phyloP scores from a whole-genome alignment of 2,888 invertebrate species.

The Busseola fusca region DNA sequence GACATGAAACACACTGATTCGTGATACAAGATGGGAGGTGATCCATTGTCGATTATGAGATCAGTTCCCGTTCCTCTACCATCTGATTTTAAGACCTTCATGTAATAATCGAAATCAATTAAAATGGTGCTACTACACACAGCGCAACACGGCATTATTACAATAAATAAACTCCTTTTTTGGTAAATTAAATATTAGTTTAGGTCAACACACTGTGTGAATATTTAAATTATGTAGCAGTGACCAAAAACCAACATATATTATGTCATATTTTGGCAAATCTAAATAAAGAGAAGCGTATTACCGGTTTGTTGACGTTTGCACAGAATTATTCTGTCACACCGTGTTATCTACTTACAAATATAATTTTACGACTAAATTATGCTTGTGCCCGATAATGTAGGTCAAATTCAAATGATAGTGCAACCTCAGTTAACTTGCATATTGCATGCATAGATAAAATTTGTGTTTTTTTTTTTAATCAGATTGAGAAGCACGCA shows the following conservation, averaged over 20 bases:
- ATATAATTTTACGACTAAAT: slow-evolving; percentile 38
- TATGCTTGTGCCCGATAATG: slow-evolving; percentile 36
- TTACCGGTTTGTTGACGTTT: slow-evolving; percentile 50
- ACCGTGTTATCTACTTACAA: slow-evolving; percentile 50
- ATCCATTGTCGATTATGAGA: no score
- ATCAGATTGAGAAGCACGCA: not conserved
- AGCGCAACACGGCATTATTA: not conserved
- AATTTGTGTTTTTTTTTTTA: slow-evolving; percentile 12
- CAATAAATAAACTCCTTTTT: slow-evolving; percentile 6
- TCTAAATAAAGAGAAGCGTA: slow-evolving; percentile 21
- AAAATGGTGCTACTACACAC: not conserved
- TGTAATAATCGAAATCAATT: not conserved
- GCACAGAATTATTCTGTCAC: slow-evolving; percentile 35
- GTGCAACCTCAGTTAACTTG: slow-evolving; percentile 26
- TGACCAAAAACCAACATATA: not conserved
- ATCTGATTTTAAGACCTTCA: not conserved
- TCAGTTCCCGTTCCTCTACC: no score
- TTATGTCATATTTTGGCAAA: slow-evolving; percentile 19
- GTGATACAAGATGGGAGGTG: no score
- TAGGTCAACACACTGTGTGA: slow-evolving; percentile 18
- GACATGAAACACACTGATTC: not conserved
- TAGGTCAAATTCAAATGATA: slow-evolving; percentile 46
- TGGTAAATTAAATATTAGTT: slow-evolving; percentile 25
- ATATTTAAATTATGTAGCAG: slow-evolving; percentile 25
- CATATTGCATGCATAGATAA: slow-evolving; percentile 27